These are phyloP conservation scores for Lypha dubia DNA, from an alignment of 2,888 invertebrate species.

Conservation along the genomic window DNA sequence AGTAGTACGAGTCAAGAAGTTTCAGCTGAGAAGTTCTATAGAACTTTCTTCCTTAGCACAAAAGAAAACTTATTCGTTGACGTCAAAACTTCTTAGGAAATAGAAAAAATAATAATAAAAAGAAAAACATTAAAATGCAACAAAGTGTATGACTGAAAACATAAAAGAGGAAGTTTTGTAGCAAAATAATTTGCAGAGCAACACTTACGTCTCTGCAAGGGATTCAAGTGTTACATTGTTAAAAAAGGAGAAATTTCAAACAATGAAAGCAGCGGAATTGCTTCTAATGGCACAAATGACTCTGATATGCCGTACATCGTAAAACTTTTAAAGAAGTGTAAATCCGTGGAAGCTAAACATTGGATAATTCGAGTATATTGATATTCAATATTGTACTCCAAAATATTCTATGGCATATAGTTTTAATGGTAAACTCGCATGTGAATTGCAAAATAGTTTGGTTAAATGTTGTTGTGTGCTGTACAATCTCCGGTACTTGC, in stretches of 20 bases:
- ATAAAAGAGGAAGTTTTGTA: slow-evolving; percentile 64
- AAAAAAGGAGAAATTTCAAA: slow-evolving; percentile 35
- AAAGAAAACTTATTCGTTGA: slow-evolving; percentile 51
- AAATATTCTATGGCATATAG: too few relatives aligned
- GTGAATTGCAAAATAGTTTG: too few relatives aligned
- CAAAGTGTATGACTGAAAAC: slow-evolving; percentile 32
- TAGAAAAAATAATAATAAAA: slow-evolving; percentile 3
- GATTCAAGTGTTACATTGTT: slow-evolving; percentile 60
- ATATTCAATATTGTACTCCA: too few relatives aligned
- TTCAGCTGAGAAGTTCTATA: slow-evolving; percentile 46
- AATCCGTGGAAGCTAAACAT: too few relatives aligned
- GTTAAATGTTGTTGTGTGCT: too few relatives aligned
- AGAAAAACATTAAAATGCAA: slow-evolving; percentile 31
- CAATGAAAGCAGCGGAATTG: background rate
- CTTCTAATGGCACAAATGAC: background rate
- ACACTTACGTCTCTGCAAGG: slow-evolving; percentile 49
- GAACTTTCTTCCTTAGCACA: slow-evolving; percentile 28
- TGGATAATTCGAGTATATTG: too few relatives aligned
- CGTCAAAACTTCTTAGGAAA: slow-evolving; percentile 48
- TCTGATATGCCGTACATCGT: background rate
- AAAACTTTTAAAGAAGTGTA: too few relatives aligned
- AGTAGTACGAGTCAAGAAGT: slow-evolving; percentile 11
- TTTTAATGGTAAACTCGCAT: too few relatives aligned
- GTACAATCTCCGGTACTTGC: too few relatives aligned
- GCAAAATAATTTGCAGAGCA: slow-evolving; percentile 66